Evolutionary conservation across 2,113 vertebrate genomes (phyloP), one percentile per base, ranked within the genome.

Genomic region (Tamias sibiricus): DNA sequence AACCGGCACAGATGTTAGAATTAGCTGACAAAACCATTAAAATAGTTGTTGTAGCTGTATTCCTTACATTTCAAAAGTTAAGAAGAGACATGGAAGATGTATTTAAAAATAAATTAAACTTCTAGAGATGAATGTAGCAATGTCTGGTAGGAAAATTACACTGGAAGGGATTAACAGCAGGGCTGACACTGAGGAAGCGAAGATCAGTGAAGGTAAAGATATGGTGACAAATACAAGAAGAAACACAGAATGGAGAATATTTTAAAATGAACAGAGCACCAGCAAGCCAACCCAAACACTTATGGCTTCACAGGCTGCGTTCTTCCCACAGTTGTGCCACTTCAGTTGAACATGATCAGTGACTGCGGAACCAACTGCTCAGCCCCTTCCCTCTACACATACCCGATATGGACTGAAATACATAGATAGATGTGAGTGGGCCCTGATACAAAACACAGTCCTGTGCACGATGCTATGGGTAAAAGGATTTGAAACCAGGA

Each of bases 81-180:
- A 80, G 26, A 62, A 83, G 19, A 92, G 49, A 84, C 22, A 35
- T 30, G 42, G 17, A 80, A 35, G 20, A 17, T 42, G 59, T 1
- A 22, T 66, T 74, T 47, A 32, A 77, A 76, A 95, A 79, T 32
- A 90, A 68, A 72, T n/a, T 49, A 90, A 64, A 91, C 81, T 74
- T 92, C 40, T 47, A 40, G n/a, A 92, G 59, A 80, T 71, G 20
- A 93, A 93, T 3, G 17, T 17, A 35, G 22, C 40, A 42, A 42
- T 26, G 26, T 13, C 14, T 47, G 9, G 32, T 59, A 80, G 64
- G 9, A 76, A 90, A 76, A 57, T 30, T 47, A 74, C 0, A 32
- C 11, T 71, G 8, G 20, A 87, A 57, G 54, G 42, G 30, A 86
- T 74, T 72, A 82, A 79, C 1, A 62, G 35, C 13, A 64, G 80